Evolutionary conservation across 2,113 vertebrate species (phyloP).

Genomic region (Corythoichthys intestinalis): DNA sequence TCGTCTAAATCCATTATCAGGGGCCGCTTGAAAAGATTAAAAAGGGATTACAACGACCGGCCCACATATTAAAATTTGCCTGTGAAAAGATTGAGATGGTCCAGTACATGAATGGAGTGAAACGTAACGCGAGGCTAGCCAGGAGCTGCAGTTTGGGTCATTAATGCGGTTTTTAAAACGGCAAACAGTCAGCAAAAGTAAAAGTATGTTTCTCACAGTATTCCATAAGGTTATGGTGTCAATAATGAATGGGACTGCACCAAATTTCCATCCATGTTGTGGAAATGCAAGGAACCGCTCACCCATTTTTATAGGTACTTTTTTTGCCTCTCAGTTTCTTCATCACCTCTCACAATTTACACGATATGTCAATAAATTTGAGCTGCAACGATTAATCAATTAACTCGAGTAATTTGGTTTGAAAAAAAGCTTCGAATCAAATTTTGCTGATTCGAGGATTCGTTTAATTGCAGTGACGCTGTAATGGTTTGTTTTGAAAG

Average conservation of each 20-base stretch:
- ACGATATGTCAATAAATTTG: too few species aligned
- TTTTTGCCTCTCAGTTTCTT: too few species aligned
- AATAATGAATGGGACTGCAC: conserved; percentile 1
- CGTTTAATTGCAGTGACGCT: too few species aligned
- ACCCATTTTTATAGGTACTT: too few species aligned
- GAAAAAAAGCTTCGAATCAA: too few species aligned
- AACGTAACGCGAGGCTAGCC: background rate
- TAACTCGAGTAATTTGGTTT: too few species aligned
- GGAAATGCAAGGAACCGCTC: too few species aligned
- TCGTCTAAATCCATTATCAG: conserved; percentile 49
- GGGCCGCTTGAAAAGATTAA: conserved; percentile 46
- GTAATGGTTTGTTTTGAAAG: too few species aligned
- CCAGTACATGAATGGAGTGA: background rate
- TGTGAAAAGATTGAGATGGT: conserved; percentile 37
- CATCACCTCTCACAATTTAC: too few species aligned
- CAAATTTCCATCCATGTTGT: too few species aligned
- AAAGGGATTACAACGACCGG: conserved; percentile 56
- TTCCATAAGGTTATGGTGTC: background rate
- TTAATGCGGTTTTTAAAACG: background rate
- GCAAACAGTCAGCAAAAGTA: background rate
- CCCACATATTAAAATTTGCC: conserved; percentile 55
- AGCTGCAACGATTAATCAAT: too few species aligned
- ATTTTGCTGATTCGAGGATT: too few species aligned
- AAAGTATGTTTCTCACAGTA: background rate
- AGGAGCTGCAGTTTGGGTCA: background rate